These are phyloP conservation scores for Cylas formicarius DNA, from an alignment of 1,140 invertebrate genomes.

Conservation along the genomic window DNA sequence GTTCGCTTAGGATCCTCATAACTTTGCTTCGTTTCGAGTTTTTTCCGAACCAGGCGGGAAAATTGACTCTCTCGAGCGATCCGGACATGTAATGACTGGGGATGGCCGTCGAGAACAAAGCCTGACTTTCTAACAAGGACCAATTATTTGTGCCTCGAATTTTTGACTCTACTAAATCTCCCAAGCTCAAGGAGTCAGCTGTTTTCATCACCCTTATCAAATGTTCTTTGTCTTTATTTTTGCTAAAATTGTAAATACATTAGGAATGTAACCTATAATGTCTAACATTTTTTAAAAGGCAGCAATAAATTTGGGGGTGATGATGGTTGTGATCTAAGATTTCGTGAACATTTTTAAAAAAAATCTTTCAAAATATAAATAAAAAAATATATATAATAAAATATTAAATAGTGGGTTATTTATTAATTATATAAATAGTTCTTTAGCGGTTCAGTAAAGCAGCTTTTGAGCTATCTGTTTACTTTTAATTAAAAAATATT, in stretches of 20 bases:
- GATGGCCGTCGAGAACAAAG: slow-evolving; percentile 83
- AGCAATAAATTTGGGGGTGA: neutral
- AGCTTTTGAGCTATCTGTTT: too few species aligned
- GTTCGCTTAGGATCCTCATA: slow-evolving; percentile 72
- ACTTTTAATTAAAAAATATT: too few species aligned
- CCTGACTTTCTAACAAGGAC: slow-evolving; percentile 86
- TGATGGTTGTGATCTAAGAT: neutral
- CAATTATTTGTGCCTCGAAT: slow-evolving; percentile 77
- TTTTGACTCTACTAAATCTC: slow-evolving; percentile 76
- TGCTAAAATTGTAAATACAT: slow-evolving; percentile 6
- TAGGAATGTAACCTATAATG: too few species aligned
- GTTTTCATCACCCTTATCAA: slow-evolving; percentile 67
- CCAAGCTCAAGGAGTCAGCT: slow-evolving; percentile 76
- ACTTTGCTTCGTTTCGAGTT: slow-evolving; percentile 81
- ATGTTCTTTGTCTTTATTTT: slow-evolving; percentile 44
- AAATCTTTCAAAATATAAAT: too few species aligned
- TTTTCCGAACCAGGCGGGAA: slow-evolving; percentile 93
- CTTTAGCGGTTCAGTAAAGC: too few species aligned
- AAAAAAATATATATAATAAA: too few species aligned
- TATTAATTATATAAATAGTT: too few species aligned
- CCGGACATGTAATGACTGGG: slow-evolving; percentile 83
- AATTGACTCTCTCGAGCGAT: slow-evolving; percentile 63
- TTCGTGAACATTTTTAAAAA: slow-evolving; percentile 1
- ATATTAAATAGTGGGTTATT: too few species aligned
- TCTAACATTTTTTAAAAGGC: neutral